Conservation (phyloP, 2,888 invertebrate genomes). For the Marronus borbonicus region DNA sequence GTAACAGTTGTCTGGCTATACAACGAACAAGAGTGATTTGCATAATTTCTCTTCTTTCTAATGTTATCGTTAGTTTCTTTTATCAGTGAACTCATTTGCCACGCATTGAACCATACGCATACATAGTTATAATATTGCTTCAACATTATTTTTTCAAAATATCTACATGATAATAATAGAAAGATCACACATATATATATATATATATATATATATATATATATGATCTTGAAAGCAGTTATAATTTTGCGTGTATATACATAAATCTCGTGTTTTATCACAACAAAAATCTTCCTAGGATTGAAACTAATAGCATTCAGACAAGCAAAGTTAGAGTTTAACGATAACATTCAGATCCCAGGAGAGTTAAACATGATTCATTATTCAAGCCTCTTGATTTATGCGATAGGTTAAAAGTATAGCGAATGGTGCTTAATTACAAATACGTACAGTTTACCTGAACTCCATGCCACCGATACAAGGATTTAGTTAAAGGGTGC, state of each 20-base stretch:
- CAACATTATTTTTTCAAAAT: too few species aligned
- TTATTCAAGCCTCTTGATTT: slow-evolving; percentile 6
- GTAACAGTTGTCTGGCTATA: neutral
- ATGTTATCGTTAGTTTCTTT: too few species aligned
- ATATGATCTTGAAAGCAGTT: too few species aligned
- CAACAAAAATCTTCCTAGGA: neutral
- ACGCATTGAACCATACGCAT: too few species aligned
- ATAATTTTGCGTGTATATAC: too few species aligned
- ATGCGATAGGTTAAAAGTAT: neutral
- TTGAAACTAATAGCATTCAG: slow-evolving; percentile 4
- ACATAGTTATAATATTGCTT: too few species aligned
- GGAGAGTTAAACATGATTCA: slow-evolving; percentile 1
- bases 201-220: too few species aligned
- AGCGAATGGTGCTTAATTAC: slow-evolving; percentile 40
- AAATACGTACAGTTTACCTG: slow-evolving; percentile 55
- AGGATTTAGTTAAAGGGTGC: slow-evolving; percentile 53
- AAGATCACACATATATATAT: too few species aligned
- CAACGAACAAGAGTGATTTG: neutral
- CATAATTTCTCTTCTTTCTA: too few species aligned
- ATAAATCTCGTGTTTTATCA: neutral
- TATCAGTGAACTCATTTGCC: too few species aligned
- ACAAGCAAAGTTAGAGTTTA: slow-evolving; percentile 1
- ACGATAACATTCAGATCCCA: slow-evolving; percentile 11
- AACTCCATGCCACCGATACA: slow-evolving; percentile 49
- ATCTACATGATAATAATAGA: too few species aligned